A percentile compares a stretch with the other conserved stretches of the same genome.
Conservation (phyloP, 2,797 vertebrate genomes). For the Gobionotothen gibberifrons region DNA sequence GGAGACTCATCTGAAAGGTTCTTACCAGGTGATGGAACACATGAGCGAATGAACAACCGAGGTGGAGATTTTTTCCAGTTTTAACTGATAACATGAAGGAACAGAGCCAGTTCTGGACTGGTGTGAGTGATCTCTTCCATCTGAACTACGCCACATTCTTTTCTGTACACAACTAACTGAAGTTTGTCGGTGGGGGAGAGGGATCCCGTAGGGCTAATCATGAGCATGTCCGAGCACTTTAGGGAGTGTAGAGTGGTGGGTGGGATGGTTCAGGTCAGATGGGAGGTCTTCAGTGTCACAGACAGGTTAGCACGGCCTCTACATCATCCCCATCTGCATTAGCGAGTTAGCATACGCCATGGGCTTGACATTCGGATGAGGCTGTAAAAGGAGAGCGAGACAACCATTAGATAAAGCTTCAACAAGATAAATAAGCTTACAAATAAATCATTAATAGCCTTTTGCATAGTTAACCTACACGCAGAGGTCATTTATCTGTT, state of each 20-base stretch:
- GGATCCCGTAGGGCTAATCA: slow-evolving; percentile 60
- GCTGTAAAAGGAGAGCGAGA: slow-evolving; percentile 76
- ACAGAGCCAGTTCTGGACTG: slow-evolving; percentile 41
- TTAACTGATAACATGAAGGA: slow-evolving; percentile 56
- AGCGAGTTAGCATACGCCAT: slow-evolving; percentile 96
- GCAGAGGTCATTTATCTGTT: neutral
- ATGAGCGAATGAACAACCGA: slow-evolving; percentile 40
- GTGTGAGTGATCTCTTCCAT: slow-evolving; percentile 66
- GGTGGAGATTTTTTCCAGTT: slow-evolving; percentile 60
- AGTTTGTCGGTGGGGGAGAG: slow-evolving; percentile 39
- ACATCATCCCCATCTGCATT: slow-evolving; percentile 97
- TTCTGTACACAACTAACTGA: slow-evolving; percentile 52
- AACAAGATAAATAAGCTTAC: neutral
- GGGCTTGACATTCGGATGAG: slow-evolving; percentile 97
- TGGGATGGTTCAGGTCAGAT: slow-evolving; percentile 68
- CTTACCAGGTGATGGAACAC: slow-evolving; percentile 51
- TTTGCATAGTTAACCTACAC: neutral
- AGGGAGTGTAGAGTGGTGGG: slow-evolving; percentile 64
- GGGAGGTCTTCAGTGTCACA: slow-evolving; percentile 65
- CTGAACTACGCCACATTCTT: slow-evolving; percentile 54
- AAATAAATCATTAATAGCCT: neutral
- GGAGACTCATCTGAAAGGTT: slow-evolving; percentile 41
- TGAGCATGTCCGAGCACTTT: slow-evolving; percentile 67
- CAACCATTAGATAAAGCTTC: neutral
- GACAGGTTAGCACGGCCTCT: slow-evolving; percentile 58